Evolutionary conservation across 1,140 invertebrate species (phyloP), one percentile per base, ranked within the genome.

Genomic region (Maniola jurtina): DNA sequence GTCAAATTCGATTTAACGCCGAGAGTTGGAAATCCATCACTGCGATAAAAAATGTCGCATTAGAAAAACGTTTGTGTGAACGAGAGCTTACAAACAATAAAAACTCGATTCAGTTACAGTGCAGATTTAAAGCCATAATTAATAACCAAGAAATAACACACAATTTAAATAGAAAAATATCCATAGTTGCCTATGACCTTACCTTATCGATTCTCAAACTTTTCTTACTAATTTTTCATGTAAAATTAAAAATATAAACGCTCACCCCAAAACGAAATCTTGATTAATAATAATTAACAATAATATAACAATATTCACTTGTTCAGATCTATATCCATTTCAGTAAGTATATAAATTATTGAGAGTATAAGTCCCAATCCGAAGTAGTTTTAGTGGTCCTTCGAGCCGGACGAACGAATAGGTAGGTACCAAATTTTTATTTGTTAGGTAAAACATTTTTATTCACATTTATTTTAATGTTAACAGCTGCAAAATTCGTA

Each of bases 51-150:
- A 25, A 25, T n/a, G 25, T 25, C n/a, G 25, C 25, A 25, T 25
- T 2, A 25, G 25, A 25, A 25, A 25, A 25, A 4, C 25, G 4
- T 25, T 25, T 4, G 25, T 25, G 42, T 11, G 13, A 40, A 40
- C 38, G 9, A 45, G 40, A n/a, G 25, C 4, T 45, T n/a, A 2
- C 42, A 6, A 45, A 45, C 5, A 45, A 45, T 45, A 45, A 45
- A 45, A 13, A 55, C 35, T 8, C 25, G 52, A 55, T 34, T 55
- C 35, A n/a, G 11, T 55, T 55, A 10, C 25, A 58, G n/a, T 40
- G 35, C 56, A 9, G 35, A 57, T 38, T 57, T 57, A 57, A 57
- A 57, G 55, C 55, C 55, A n/a, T n/a, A n/a, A n/a, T 8, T 56
- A 35, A 56, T 14, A 13, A 13, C n/a, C 45, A 50, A 16, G 15